Conservation (phyloP, 2,888 invertebrate species). For the Cheilosia impressa region DNA sequence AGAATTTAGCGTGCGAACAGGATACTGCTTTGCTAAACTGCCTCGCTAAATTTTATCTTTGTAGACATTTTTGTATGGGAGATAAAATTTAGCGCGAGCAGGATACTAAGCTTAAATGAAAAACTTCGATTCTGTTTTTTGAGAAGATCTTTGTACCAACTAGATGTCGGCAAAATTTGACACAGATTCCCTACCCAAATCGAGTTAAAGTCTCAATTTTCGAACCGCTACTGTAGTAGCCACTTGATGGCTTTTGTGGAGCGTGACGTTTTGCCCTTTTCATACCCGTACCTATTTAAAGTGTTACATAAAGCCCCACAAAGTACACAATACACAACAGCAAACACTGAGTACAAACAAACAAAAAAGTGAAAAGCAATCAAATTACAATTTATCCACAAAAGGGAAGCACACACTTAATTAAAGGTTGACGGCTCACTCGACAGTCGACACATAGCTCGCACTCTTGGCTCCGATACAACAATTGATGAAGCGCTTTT, state of each 20-base stretch:
- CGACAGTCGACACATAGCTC: conserved; percentile 6
- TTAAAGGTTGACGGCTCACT: conserved; percentile 66
- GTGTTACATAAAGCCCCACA: conserved; percentile 68
- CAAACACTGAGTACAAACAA: background rate
- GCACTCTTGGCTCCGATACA: conserved; percentile 29
- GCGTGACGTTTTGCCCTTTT: conserved; percentile 67
- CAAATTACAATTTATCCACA: conserved; percentile 62
- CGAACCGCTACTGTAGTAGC: conserved; percentile 39
- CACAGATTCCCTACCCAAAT: too few relatives aligned
- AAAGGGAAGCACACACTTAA: conserved; percentile 72
- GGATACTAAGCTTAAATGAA: too few relatives aligned
- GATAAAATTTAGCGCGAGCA: too few relatives aligned
- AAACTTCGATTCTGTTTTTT: too few relatives aligned
- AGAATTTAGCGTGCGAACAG: too few relatives aligned
- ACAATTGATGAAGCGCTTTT: background rate
- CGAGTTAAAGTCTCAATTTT: background rate
- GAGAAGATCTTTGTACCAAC: too few relatives aligned
- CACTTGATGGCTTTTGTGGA: conserved; percentile 33
- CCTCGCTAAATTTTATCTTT: too few relatives aligned
- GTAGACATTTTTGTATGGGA: too few relatives aligned
- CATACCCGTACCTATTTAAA: conserved; percentile 50
- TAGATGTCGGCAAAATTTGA: too few relatives aligned
- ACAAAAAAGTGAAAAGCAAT: conserved; percentile 57
- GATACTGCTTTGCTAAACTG: too few relatives aligned
- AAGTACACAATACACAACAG: conserved; percentile 38